A percentile compares a stretch with the other conserved stretches of the same genome.
phyloP scores from a whole-genome alignment of 92 coral and sea anemone genomes.

The Porites rus region DNA sequence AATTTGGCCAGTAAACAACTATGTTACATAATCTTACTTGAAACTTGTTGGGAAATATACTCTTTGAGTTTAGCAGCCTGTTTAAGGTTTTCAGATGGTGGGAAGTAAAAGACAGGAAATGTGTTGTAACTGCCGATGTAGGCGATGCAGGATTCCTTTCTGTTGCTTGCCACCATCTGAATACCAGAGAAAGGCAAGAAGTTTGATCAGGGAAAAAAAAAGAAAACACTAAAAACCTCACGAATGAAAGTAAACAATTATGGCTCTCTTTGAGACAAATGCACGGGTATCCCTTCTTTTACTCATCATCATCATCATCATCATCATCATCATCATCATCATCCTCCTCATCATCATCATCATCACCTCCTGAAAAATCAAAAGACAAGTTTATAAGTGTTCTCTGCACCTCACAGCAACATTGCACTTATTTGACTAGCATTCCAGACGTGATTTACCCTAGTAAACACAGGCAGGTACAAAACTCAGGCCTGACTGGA shows the following conservation, averaged over 20 bases:
- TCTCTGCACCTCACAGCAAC: no score
- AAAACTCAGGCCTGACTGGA: no score
- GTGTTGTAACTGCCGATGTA: no score
- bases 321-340: conserved; percentile 45
- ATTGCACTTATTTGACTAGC: no score
- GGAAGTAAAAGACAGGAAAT: no score
- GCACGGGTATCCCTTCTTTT: neutral
- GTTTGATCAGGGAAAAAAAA: neutral
- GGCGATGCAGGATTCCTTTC: no score
- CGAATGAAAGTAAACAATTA: neutral
- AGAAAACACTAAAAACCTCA: neutral
- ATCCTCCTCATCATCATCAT: conserved; percentile 37
- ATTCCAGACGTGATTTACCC: no score
- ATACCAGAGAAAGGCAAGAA: neutral
- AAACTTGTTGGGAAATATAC: neutral
- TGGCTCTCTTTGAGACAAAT: conserved; percentile 10
- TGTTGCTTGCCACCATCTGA: neutral
- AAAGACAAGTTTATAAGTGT: neutral
- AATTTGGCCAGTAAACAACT: no score
- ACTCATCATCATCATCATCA: conserved; percentile 54
- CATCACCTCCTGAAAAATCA: conserved; percentile 33
- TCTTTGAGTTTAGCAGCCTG: neutral
- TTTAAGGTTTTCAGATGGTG: no score
- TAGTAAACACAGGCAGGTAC: no score
- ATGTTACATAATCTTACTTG: neutral